Base-by-base conservation (phyloP, 2,797 vertebrate species). In the Limosa lapponica region DNA sequence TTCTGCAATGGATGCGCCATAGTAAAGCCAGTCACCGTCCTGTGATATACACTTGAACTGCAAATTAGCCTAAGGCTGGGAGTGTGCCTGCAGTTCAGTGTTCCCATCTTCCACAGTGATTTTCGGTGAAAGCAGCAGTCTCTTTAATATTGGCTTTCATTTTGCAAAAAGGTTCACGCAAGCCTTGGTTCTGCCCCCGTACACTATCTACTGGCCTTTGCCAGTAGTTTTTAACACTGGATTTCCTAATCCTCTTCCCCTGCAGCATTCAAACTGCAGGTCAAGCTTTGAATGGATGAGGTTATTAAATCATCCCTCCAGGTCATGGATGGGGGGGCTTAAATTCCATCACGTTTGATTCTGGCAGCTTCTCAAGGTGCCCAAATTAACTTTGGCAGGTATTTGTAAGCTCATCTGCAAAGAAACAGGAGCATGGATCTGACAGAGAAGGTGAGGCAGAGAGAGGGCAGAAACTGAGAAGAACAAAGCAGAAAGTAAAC, bases 291-390 rank as follows among this genome's bases (percentile, higher is more conserved):
- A 88, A 73, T 78, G 64, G 28, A 69, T 81, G 39, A 83, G 34
- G 48, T 83, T 87, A 34, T 89, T 87, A 94, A 88, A 92, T 89
- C 82, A 80, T 90, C 48, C 24, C 27, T 85, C 32, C 48, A 39
- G 57, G 69, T 79, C 39, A 59, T 49, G n/a, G 30, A 41, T 30
- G 8, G 1, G 4, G 20, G 14, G 17, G 46, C 71, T 93, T 87
- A 73, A 92, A 48, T 94, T 87, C 58, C 78, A 10, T 93, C 61
- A 55, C 3, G 1, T 55, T 83, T 82, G 57, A 74, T 95, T 95
- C 67, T 27, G 70, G 57, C 48, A 55, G 13, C 16, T 74, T 85
- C 13, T 89, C 44, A 43, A 54, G 51, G n/a, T 52, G 37, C 48
- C 77, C 37, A 24, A 2, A 80, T 94, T 59, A 58, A 88, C 66